Conservation (phyloP, 2,113 vertebrate species). For the Numenius arquata region DNA sequence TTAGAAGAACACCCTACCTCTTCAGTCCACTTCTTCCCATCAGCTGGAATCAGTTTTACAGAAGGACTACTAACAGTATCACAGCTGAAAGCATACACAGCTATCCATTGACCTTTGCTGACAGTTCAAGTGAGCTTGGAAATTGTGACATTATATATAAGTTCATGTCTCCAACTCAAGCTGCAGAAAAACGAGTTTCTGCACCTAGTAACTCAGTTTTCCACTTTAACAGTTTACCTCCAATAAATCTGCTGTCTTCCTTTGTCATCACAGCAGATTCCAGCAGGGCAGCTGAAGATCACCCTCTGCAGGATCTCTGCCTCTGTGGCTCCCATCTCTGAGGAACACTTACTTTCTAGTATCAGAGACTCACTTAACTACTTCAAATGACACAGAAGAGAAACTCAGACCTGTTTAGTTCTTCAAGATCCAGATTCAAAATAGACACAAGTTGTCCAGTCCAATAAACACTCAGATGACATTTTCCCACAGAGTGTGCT, state of each 20-base stretch:
- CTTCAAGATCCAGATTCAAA: not conserved
- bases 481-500: not conserved
- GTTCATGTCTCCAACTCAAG: not conserved
- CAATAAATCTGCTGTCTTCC: not conserved
- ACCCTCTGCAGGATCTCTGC: not conserved
- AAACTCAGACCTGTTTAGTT: not conserved
- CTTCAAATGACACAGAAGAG: not conserved
- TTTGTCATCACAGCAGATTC: not conserved
- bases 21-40: not conserved
- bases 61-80: not conserved
- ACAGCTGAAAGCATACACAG: fast-evolving
- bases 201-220: not conserved
- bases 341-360: fast-evolving
- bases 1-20: not conserved
- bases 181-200: not conserved
- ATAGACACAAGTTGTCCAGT: not conserved
- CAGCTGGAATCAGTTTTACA: not conserved
- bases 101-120: not conserved
- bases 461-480: not conserved
- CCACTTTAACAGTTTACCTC: not conserved
- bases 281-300: not conserved
- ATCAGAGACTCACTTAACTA: not conserved
- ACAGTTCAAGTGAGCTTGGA: not conserved
- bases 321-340: fast-evolving
- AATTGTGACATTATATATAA: not conserved